phyloP scores from a whole-genome alignment of 1,140 invertebrate species.

The Penaeus vannamei region DNA sequence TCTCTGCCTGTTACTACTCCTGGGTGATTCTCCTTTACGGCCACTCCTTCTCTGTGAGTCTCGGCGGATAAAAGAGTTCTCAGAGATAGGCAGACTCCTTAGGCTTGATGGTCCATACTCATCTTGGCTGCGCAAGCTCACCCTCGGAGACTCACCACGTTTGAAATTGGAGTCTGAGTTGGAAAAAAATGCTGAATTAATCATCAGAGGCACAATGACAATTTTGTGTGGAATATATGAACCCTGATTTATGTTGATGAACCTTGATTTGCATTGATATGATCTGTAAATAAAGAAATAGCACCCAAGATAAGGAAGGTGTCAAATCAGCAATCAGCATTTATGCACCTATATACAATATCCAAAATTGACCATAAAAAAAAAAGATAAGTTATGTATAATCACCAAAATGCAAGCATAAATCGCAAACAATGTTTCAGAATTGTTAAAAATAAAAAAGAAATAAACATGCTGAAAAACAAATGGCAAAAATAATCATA shows the following conservation, averaged over 20 bases:
- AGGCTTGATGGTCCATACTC: constrained; percentile 24
- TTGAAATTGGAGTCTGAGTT: constrained; percentile 28
- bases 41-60: constrained; percentile 19
- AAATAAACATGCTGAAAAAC: no score
- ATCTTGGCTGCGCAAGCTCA: constrained; percentile 44
- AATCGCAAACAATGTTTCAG: no score
- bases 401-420: no score
- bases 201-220: neutral
- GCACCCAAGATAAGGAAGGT: no score
- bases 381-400: no score
- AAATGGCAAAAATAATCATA: no score
- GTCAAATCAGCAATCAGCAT: no score
- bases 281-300: no score
- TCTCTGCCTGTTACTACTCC: constrained; percentile 39
- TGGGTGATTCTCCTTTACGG: constrained; percentile 39
- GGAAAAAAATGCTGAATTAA: neutral
- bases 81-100: constrained; percentile 16
- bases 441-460: no score
- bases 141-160: constrained; percentile 42
- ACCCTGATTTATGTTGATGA: neutral
- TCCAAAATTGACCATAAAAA: no score
- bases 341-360: no score
- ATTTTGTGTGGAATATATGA: neutral
- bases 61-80: neutral
- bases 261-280: neutral